A percentile compares a stretch with the other conserved stretches of the same genome.
phyloP scores from a whole-genome alignment of 2,888 invertebrate species.

The Priocnemis perturbator region DNA sequence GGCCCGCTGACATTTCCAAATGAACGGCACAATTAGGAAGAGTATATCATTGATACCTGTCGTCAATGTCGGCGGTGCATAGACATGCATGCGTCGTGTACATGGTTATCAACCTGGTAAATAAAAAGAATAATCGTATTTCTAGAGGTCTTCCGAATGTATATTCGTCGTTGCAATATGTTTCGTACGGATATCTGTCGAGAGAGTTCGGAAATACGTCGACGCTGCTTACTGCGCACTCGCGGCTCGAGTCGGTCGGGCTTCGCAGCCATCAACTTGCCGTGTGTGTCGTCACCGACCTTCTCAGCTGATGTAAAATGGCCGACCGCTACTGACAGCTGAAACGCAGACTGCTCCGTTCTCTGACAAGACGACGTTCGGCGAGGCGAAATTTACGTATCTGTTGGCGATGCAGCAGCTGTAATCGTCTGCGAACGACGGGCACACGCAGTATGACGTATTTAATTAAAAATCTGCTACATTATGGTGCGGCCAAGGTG shows the following conservation, averaged over 20 bases:
- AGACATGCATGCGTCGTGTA: too few species aligned
- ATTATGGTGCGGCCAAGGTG: slow-evolving; percentile 40
- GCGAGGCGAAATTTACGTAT: background rate
- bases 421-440: too few species aligned
- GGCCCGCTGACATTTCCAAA: too few species aligned
- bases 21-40: too few species aligned
- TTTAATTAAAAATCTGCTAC: slow-evolving; percentile 39
- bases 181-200: too few species aligned
- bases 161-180: too few species aligned
- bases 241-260: slow-evolving; percentile 8
- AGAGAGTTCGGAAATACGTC: too few species aligned
- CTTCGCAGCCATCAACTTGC: slow-evolving; percentile 49
- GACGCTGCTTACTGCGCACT: slow-evolving; percentile 33
- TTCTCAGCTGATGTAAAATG: slow-evolving; percentile 61
- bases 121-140: too few species aligned
- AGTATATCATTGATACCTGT: too few species aligned
- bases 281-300: slow-evolving; percentile 54
- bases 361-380: slow-evolving; percentile 40
- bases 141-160: too few species aligned
- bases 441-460: background rate
- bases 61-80: too few species aligned
- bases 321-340: slow-evolving; percentile 57
- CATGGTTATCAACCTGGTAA: too few species aligned
- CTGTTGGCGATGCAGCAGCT: background rate
- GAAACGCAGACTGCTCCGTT: slow-evolving; percentile 31